Evolutionary conservation across 2,797 vertebrate species (phyloP).

Genomic region (Smutsia gigantea): DNA sequence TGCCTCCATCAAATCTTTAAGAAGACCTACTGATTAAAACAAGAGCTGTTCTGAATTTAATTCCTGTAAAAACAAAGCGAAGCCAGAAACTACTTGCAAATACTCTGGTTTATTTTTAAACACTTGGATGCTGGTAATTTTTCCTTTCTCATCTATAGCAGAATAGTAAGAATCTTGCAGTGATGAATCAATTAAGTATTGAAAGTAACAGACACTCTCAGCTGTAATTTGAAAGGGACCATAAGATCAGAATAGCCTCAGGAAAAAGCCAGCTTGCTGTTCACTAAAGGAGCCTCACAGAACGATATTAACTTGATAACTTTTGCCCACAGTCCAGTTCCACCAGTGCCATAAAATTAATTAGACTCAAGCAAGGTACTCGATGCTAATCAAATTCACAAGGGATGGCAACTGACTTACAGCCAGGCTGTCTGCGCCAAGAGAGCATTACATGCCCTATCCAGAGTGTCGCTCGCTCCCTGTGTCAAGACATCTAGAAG

Average conservation of each 20-base stretch:
- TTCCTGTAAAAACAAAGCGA: slow-evolving; percentile 37
- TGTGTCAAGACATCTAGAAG: background rate
- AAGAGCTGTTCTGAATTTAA: slow-evolving; percentile 38
- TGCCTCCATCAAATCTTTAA: background rate
- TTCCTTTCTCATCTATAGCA: background rate
- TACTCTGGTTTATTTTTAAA: background rate
- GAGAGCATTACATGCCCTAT: background rate
- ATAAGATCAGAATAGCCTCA: background rate
- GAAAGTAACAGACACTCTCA: background rate
- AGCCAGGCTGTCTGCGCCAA: background rate
- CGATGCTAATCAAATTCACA: background rate
- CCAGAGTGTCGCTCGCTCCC: background rate
- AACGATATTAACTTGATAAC: background rate
- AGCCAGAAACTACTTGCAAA: background rate
- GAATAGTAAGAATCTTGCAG: background rate
- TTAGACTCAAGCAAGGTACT: background rate
- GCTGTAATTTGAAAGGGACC: background rate
- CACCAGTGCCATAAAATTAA: background rate
- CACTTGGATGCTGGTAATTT: background rate
- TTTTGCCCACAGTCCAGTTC: background rate
- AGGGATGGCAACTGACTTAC: background rate
- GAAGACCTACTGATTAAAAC: slow-evolving; percentile 14
- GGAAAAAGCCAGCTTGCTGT: background rate
- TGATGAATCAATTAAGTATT: background rate
- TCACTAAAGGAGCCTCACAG: slow-evolving; percentile 9